Conservation (phyloP, 2,113 vertebrate genomes). For the Chaetorhynchus papuensis region DNA sequence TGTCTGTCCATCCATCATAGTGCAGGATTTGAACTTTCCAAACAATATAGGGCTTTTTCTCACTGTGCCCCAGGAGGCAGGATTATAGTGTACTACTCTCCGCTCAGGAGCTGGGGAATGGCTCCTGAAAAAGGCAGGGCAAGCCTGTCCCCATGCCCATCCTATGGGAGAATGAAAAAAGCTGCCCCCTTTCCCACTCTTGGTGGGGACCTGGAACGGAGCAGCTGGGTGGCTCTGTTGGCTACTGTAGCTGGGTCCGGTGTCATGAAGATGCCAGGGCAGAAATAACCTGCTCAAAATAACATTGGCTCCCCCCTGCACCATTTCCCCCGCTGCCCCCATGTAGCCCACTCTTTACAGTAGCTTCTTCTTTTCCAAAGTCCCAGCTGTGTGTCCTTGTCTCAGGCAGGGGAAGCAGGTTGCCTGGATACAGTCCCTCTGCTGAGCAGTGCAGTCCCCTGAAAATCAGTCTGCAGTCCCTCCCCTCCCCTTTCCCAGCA, state of each 20-base stretch:
- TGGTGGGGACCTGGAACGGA: neutral
- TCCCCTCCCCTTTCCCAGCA: neutral
- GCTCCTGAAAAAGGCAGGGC: neutral
- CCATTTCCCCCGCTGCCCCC: neutral
- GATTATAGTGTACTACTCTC: neutral
- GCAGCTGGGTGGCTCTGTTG: neutral
- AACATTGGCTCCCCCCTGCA: neutral
- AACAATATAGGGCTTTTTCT: neutral
- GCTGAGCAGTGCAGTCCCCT: conserved; percentile 57
- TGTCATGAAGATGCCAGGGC: neutral
- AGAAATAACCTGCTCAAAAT: conserved; percentile 62
- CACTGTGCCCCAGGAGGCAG: neutral
- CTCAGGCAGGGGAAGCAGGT: conserved; percentile 63
- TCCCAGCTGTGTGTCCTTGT: conserved; percentile 70
- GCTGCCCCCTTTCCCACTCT: neutral
- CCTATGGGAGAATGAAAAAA: neutral
- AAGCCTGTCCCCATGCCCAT: neutral
- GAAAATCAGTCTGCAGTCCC: conserved; percentile 7
- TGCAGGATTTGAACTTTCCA: neutral
- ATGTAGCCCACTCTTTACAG: neutral
- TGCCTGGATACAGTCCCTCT: conserved; percentile 72
- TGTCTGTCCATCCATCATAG: neutral
- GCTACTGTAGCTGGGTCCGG: neutral
- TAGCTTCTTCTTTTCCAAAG: conserved; percentile 34
- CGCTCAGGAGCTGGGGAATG: neutral